phyloP scores from a whole-genome alignment of 2,113 vertebrate species.

The Miniopterus natalensis region DNA sequence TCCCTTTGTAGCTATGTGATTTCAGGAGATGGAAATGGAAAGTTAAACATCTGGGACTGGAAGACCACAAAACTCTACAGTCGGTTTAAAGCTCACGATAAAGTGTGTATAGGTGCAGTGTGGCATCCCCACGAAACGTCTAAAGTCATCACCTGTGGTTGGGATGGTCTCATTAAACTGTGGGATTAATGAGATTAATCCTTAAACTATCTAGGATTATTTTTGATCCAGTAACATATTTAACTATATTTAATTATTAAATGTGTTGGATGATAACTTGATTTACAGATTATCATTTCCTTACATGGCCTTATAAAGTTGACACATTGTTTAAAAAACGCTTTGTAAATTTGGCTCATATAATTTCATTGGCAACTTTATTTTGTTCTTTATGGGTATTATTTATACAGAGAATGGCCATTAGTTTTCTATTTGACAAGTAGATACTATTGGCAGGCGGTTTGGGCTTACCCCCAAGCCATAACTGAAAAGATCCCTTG shows the following conservation, averaged over 20 bases:
- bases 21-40: constrained; percentile 99
- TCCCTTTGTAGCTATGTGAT: constrained; percentile 94
- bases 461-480: neutral
- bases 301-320: constrained; percentile 64
- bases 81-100: constrained; percentile 98
- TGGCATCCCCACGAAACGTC: constrained; percentile 99
- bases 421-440: constrained; percentile 58
- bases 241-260: constrained; percentile 82
- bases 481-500: constrained; percentile 14
- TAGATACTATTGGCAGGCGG: neutral
- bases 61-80: constrained; percentile 99
- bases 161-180: constrained; percentile 98
- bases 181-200: constrained; percentile 92
- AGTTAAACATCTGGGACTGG: constrained; percentile 99
- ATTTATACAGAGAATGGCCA: constrained; percentile 62
- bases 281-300: constrained; percentile 76
- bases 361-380: constrained; percentile 65
- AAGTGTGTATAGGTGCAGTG: constrained; percentile 98
- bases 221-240: constrained; percentile 78
- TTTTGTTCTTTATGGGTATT: constrained; percentile 60
- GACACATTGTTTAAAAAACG: constrained; percentile 44
- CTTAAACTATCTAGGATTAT: constrained; percentile 64
- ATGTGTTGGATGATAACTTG: constrained; percentile 68
- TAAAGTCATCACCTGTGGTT: constrained; percentile 98
- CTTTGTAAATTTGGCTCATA: constrained; percentile 62